A percentile compares a stretch with the other conserved stretches of the same genome.
Conservation (phyloP, 1,140 invertebrate genomes). For the Vollenhovia emeryi region DNA sequence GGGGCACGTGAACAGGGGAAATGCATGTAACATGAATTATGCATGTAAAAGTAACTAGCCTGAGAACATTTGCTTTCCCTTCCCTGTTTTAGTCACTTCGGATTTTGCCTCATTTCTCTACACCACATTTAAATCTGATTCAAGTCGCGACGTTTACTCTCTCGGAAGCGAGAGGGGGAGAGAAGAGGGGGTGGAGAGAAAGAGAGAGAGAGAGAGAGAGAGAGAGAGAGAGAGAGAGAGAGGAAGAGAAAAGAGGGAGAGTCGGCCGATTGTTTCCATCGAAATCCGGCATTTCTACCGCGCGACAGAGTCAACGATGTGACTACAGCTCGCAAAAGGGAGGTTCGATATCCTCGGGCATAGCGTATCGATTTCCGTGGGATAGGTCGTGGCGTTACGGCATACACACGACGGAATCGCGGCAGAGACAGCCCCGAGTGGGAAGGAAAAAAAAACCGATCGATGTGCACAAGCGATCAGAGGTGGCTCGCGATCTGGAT, state of each 20-base stretch:
- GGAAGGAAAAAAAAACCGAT: background rate
- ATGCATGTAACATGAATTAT: constrained; percentile 3
- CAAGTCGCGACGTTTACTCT: background rate
- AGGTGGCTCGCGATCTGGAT: constrained; percentile 38
- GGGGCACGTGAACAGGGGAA: constrained; percentile 4
- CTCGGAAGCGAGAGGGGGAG: background rate
- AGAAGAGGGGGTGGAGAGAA: background rate
- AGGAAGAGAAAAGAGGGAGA: background rate
- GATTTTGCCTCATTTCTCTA: constrained; percentile 19
- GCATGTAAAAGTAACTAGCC: constrained; percentile 21
- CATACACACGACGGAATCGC: constrained; percentile 52
- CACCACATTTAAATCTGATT: background rate
- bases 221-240: background rate
- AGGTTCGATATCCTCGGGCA: constrained; percentile 72
- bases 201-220: background rate
- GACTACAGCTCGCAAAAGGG: constrained; percentile 64
- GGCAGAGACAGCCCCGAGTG: constrained; percentile 8
- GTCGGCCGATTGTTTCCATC: constrained; percentile 53
- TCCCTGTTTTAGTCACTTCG: constrained; percentile 7
- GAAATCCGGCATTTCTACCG: constrained; percentile 44
- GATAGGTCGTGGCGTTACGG: constrained; percentile 66
- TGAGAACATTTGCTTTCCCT: background rate
- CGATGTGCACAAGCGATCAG: constrained; percentile 58
- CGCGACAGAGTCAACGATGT: constrained; percentile 51
- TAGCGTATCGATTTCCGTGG: constrained; percentile 70